These are phyloP conservation scores for Anoplophora glabripennis DNA, from an alignment of 1,140 invertebrate genomes.

Conservation along the genomic window DNA sequence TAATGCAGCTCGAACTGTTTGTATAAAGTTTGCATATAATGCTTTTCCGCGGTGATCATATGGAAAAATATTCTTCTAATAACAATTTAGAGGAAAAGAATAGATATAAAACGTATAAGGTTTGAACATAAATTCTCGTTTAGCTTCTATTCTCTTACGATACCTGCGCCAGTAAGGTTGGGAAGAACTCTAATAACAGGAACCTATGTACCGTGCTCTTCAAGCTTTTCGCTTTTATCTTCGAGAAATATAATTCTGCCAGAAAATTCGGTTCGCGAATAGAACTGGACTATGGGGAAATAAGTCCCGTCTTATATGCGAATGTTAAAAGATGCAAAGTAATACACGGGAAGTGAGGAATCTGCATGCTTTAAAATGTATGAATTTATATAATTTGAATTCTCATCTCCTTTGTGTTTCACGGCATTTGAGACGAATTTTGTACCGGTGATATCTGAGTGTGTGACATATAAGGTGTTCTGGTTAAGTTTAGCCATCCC, in stretches of 20 bases:
- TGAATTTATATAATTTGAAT: conserved; percentile 42
- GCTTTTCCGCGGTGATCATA: no score
- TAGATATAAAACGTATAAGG: conserved; percentile 17
- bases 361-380: conserved; percentile 45
- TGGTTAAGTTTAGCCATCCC: background rate
- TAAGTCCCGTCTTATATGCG: conserved; percentile 38
- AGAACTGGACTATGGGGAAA: conserved; percentile 45
- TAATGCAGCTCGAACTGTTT: no score
- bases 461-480: background rate
- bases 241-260: conserved; percentile 36
- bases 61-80: no score
- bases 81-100: no score
- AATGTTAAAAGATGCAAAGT: conserved; percentile 46
- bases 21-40: no score
- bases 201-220: conserved; percentile 27
- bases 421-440: background rate
- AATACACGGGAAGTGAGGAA: conserved; percentile 39
- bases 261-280: conserved; percentile 38
- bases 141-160: conserved; percentile 34
- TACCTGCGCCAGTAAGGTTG: conserved; percentile 29
- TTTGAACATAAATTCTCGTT: conserved; percentile 32
- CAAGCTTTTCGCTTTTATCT: conserved; percentile 36
- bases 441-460: background rate
- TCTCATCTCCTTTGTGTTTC: conserved; percentile 23
- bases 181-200: conserved; percentile 26